A percentile compares a stretch with the other conserved stretches of the same genome.
Conservation (phyloP, 2,797 vertebrate species). For the Leuciscus waleckii region DNA sequence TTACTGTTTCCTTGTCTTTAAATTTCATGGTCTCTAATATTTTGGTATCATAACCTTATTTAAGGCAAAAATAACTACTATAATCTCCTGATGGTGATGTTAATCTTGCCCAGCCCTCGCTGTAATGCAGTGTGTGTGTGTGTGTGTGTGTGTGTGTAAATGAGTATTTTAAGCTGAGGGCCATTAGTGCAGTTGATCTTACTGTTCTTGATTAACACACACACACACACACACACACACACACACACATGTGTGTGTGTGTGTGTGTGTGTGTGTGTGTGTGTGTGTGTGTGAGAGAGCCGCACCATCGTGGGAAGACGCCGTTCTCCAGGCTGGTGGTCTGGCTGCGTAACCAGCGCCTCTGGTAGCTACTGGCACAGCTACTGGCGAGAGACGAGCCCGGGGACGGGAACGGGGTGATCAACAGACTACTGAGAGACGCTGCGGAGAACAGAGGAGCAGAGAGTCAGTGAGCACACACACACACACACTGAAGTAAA, state of each 20-base stretch:
- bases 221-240: no score
- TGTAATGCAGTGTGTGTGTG: neutral
- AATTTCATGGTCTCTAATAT: no score
- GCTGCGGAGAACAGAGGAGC: conserved; percentile 76
- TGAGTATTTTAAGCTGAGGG: no score
- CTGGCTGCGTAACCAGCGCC: conserved; percentile 97
- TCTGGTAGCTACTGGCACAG: conserved; percentile 97
- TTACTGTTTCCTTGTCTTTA: no score
- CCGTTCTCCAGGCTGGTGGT: conserved; percentile 98
- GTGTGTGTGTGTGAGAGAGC: no score
- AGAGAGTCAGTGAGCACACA: conserved; percentile 51
- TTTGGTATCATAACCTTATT: no score
- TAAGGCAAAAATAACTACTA: no score
- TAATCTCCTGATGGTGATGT: neutral
- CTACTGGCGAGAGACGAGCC: conserved; percentile 96
- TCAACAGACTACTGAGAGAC: conserved; percentile 95
- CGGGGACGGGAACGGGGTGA: conserved; percentile 95
- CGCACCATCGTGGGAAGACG: conserved; percentile 95
- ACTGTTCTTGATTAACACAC: no score
- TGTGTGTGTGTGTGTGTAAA: neutral
- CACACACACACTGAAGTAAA: no score
- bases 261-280: neutral
- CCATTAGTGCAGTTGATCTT: no score
- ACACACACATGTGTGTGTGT: no score
- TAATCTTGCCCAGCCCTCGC: neutral